Evolutionary conservation across 2,113 vertebrate species (phyloP).

Genomic region (Strix aluco): DNA sequence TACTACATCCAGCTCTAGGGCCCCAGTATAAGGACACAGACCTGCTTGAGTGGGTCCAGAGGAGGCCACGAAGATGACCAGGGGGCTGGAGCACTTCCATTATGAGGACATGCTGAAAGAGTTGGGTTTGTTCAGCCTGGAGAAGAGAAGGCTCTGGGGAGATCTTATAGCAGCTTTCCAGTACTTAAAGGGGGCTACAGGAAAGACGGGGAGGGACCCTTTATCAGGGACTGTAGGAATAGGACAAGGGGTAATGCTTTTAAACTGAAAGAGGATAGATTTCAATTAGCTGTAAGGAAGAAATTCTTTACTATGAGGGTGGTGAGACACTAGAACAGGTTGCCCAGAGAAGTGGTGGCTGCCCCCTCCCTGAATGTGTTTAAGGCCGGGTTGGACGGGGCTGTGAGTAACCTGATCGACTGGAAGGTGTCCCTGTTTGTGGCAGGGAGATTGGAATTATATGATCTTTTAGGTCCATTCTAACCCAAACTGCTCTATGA

Average conservation of each 20-base stretch:
- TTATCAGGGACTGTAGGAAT: neutral
- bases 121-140: neutral
- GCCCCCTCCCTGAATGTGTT: neutral
- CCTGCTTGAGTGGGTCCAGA: rapidly evolving
- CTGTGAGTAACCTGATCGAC: neutral
- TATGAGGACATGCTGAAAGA: neutral
- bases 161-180: too few species aligned
- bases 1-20: neutral
- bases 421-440: neutral
- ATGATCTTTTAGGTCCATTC: neutral
- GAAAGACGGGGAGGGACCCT: rapidly evolving
- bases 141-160: neutral
- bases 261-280: neutral
- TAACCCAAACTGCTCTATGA: neutral
- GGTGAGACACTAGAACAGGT: neutral
- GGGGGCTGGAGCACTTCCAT: neutral
- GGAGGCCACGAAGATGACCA: neutral
- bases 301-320: neutral
- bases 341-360: neutral
- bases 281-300: neutral
- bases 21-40: too few species aligned
- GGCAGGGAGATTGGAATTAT: neutral
- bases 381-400: neutral
- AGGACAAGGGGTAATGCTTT: rapidly evolving
- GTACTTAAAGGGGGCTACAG: neutral